These are phyloP conservation scores for Caenorhabditis inopinata DNA, from an alignment of 1,140 invertebrate species.

Conservation along the genomic window DNA sequence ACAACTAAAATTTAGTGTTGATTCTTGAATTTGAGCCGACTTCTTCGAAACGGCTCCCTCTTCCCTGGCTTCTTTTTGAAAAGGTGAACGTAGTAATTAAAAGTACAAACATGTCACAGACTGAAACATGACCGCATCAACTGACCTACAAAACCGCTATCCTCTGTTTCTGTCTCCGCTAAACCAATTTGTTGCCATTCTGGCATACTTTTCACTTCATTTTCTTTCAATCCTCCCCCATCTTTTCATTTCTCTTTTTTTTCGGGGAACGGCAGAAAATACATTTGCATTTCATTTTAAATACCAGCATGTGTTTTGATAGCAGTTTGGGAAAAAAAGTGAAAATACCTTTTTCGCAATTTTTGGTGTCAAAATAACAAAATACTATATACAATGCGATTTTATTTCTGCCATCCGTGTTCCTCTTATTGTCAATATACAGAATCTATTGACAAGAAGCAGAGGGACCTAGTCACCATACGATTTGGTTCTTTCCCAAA, in stretches of 20 bases:
- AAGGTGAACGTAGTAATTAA: background rate
- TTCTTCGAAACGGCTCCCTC: no score
- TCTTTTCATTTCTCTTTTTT: background rate
- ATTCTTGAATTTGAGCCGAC: no score
- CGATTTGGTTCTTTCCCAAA: conserved; percentile 26
- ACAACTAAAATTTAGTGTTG: no score
- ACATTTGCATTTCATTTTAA: conserved; percentile 3
- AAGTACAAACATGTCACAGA: background rate
- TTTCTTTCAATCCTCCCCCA: background rate
- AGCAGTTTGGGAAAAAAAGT: background rate
- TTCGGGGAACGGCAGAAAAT: no score
- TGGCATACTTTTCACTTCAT: background rate
- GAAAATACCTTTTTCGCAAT: background rate
- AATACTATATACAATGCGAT: background rate
- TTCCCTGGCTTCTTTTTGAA: no score
- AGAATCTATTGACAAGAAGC: background rate
- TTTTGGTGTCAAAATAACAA: no score
- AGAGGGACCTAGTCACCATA: background rate
- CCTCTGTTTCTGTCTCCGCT: background rate
- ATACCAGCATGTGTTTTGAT: background rate
- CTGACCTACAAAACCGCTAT: conserved; percentile 16
- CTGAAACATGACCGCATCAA: background rate
- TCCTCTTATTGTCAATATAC: background rate
- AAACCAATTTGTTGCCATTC: conserved; percentile 17
- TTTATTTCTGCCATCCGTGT: background rate